Conservation (phyloP, 2,797 vertebrate species). For the Rhinophrynus dorsalis region DNA sequence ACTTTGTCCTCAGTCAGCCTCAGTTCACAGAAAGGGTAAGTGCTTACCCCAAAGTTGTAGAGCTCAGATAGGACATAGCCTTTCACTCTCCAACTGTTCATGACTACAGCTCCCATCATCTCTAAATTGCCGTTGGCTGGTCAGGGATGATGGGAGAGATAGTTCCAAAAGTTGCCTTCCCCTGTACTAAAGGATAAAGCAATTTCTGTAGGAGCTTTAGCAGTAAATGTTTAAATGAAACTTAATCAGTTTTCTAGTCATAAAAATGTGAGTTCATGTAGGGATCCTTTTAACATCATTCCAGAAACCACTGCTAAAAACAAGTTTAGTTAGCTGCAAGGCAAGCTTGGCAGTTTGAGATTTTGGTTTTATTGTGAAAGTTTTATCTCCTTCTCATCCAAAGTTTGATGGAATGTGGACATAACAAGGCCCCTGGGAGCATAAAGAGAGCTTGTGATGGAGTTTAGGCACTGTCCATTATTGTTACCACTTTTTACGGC, state of each 20-base stretch:
- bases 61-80: too few relatives aligned
- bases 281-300: constrained; percentile 33
- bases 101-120: too few relatives aligned
- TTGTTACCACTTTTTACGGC: constrained; percentile 30
- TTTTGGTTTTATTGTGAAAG: constrained; percentile 31
- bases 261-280: constrained; percentile 38
- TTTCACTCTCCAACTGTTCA: too few relatives aligned
- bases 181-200: constrained; percentile 6
- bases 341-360: constrained; percentile 24
- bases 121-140: too few relatives aligned
- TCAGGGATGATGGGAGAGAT: too few relatives aligned
- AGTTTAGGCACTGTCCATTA: constrained; percentile 26
- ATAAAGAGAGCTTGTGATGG: constrained; percentile 14
- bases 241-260: constrained; percentile 32
- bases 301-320: constrained; percentile 28
- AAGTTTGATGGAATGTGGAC: constrained; percentile 37
- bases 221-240: constrained; percentile 41
- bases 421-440: constrained; percentile 35
- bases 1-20: too few relatives aligned
- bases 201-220: constrained; percentile 30
- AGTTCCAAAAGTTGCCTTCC: too few relatives aligned
- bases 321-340: constrained; percentile 25
- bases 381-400: constrained; percentile 42
- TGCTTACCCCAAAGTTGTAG: too few relatives aligned
- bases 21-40: too few relatives aligned